These are phyloP conservation scores for Lucinisca nassula DNA, from an alignment of 2,888 invertebrate genomes.

Conservation along the genomic window DNA sequence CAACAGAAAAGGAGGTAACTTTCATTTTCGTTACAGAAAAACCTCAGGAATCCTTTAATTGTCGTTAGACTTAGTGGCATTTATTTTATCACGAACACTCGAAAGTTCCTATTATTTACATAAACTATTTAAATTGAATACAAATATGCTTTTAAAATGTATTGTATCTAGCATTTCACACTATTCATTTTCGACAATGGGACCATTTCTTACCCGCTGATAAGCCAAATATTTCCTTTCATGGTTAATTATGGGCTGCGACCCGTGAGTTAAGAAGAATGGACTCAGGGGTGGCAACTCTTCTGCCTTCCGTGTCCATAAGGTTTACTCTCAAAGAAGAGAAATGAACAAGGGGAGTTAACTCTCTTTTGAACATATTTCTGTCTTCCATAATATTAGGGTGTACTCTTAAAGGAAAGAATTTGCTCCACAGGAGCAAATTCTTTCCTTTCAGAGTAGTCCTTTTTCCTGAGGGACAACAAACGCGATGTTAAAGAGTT, in stretches of 20 bases:
- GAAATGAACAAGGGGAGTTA: no score
- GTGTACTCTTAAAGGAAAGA: no score
- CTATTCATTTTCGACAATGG: background rate
- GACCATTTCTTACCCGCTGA: background rate
- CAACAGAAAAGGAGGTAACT: background rate
- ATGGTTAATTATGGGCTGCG: background rate
- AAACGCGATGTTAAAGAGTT: no score
- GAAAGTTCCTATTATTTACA: background rate
- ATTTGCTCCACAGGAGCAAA: no score
- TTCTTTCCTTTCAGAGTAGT: no score
- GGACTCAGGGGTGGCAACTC: no score
- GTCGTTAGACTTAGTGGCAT: background rate
- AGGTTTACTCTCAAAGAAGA: no score
- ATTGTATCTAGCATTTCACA: background rate
- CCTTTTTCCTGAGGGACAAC: no score
- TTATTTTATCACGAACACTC: background rate
- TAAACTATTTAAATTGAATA: background rate
- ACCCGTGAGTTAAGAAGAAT: background rate
- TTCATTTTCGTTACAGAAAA: background rate
- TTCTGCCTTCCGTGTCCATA: no score
- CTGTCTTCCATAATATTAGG: no score
- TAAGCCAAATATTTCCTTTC: background rate
- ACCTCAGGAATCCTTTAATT: no score
- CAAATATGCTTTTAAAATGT: background rate
- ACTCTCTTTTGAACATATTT: no score